Evolutionary conservation across 2,113 vertebrate species (phyloP).

Genomic region (Podarcis raffonei): DNA sequence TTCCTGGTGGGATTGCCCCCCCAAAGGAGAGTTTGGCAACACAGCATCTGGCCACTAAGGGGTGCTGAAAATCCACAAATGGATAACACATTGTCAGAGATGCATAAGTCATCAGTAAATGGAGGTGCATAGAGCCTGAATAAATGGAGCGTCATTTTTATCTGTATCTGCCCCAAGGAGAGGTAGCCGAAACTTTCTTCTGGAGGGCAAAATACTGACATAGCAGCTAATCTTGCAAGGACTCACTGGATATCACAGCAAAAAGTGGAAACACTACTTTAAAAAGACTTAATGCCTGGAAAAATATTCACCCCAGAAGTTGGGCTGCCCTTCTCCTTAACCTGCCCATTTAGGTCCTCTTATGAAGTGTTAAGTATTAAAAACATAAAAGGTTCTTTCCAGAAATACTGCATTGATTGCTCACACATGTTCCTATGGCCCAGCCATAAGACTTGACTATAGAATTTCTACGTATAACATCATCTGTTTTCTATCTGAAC

Average conservation of each 20-base stretch:
- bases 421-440: conserved; percentile 78
- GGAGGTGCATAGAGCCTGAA: neutral
- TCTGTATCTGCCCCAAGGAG: neutral
- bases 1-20: neutral
- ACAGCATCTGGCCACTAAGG: neutral
- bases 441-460: conserved; percentile 67
- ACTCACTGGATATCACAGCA: neutral
- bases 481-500: conserved; percentile 84
- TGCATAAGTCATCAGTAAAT: neutral
- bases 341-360: conserved; percentile 78
- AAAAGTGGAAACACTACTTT: neutral
- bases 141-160: neutral
- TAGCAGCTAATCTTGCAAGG: neutral
- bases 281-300: conserved; percentile 64
- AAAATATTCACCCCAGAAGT: conserved; percentile 68
- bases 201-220: conserved; percentile 16
- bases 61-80: neutral
- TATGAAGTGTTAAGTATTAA: conserved; percentile 87
- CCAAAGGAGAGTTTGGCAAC: neutral
- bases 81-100: neutral
- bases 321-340: conserved; percentile 74
- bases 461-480: conserved; percentile 70
- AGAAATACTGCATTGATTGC: conserved; percentile 80
- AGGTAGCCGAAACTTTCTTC: conserved; percentile 1
- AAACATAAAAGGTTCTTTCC: conserved; percentile 82